phyloP scores from a whole-genome alignment of 2,888 invertebrate genomes.

The Matsumyia berberina region DNA sequence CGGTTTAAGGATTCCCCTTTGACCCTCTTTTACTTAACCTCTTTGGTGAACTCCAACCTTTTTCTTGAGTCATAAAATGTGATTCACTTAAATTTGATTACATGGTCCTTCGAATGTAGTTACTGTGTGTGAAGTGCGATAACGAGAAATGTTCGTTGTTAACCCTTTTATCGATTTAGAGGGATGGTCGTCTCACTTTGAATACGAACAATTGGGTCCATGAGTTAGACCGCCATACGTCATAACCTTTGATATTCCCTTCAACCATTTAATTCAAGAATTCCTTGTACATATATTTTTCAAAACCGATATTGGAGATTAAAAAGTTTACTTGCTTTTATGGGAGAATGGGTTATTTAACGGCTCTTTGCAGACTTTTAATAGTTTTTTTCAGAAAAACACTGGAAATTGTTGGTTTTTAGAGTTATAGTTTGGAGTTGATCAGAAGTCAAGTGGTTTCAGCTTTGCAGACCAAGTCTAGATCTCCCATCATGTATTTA shows the following conservation, averaged over 20 bases:
- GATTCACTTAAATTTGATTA: conserved; percentile 75
- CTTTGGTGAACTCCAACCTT: conserved; percentile 39
- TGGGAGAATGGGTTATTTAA: conserved; percentile 20
- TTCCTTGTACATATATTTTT: neutral
- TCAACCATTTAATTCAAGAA: conserved; percentile 21
- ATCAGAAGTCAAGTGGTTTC: too few species aligned
- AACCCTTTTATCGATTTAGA: conserved; percentile 30
- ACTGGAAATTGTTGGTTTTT: too few species aligned
- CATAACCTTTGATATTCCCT: conserved; percentile 45
- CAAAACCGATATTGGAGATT: conserved; percentile 50
- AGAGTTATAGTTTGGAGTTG: too few species aligned
- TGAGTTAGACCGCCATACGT: conserved; percentile 5
- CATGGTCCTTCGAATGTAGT: conserved; percentile 56
- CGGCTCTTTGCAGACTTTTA: conserved; percentile 21
- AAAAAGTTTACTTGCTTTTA: conserved; percentile 24
- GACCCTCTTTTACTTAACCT: conserved; percentile 13
- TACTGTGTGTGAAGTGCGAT: conserved; percentile 61
- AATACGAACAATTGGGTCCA: conserved; percentile 35
- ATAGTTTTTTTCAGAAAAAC: neutral
- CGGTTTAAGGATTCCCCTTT: conserved; percentile 22
- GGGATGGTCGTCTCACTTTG: conserved; percentile 44
- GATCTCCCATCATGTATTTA: too few species aligned
- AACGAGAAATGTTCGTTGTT: conserved; percentile 60
- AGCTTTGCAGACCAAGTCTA: too few species aligned
- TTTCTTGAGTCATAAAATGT: conserved; percentile 68